These are phyloP conservation scores for Meliscaeva auricollis DNA, from an alignment of 2,888 invertebrate species.

Conservation along the genomic window DNA sequence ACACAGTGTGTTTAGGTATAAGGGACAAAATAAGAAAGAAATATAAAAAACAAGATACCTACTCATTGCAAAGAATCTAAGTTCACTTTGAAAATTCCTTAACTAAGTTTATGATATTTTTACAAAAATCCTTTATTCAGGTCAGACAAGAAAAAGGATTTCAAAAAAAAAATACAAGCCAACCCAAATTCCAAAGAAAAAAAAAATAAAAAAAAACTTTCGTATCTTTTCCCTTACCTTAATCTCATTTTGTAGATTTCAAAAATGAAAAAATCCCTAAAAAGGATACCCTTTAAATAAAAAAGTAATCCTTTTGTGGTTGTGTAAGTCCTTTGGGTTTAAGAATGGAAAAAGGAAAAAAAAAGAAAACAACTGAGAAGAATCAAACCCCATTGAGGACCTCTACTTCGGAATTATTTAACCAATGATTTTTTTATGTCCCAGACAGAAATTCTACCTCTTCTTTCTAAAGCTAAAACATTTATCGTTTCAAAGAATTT, in stretches of 20 bases:
- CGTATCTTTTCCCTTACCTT: slow-evolving; percentile 11
- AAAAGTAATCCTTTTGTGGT: slow-evolving; percentile 39
- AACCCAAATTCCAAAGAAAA: slow-evolving; percentile 18
- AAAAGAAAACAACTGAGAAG: neutral
- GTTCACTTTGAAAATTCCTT: slow-evolving; percentile 30
- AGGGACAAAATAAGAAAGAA: neutral
- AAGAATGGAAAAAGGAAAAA: neutral
- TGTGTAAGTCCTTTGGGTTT: slow-evolving; percentile 23
- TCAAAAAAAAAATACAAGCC: neutral
- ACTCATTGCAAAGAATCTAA: slow-evolving; percentile 14
- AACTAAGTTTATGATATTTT: slow-evolving; percentile 42
- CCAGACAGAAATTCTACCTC: slow-evolving; percentile 11
- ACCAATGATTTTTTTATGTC: slow-evolving; percentile 34
- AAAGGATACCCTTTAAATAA: slow-evolving; percentile 27
- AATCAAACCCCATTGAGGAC: slow-evolving; percentile 8
- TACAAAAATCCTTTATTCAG: slow-evolving; percentile 36
- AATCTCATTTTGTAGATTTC: slow-evolving; percentile 26
- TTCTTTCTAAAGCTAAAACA: slow-evolving; percentile 5
- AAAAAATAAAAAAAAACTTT: slow-evolving; percentile 10
- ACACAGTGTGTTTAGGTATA: slow-evolving; percentile 7
- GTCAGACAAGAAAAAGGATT: slow-evolving; percentile 31
- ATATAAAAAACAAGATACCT: neutral
- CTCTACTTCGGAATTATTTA: slow-evolving; percentile 25
- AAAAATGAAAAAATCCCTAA: neutral
- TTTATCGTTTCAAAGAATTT: slow-evolving; percentile 17